These are phyloP conservation scores for Drosophila neonasuta DNA, from an alignment of 2,888 invertebrate species.

Conservation along the genomic window DNA sequence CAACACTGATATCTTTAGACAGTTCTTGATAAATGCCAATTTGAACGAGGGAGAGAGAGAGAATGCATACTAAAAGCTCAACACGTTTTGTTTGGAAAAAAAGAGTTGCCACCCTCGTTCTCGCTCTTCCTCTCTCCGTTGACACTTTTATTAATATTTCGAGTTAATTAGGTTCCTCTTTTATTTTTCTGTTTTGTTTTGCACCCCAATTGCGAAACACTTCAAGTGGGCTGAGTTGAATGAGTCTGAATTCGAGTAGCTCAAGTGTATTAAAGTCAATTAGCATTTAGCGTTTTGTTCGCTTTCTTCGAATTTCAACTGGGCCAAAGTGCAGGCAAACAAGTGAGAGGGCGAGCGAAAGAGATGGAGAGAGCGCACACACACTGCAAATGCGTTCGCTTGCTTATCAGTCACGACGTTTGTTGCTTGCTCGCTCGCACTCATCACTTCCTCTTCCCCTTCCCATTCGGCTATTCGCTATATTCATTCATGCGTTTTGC, in stretches of 20 bases:
- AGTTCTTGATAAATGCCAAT: slow-evolving; percentile 13
- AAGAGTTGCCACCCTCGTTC: slow-evolving; percentile 4
- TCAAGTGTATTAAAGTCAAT: slow-evolving; percentile 9
- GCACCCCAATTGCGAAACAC: slow-evolving; percentile 1
- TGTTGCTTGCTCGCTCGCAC: neutral
- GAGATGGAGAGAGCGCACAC: neutral
- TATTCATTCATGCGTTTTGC: slow-evolving; percentile 36
- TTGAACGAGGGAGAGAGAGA: neutral
- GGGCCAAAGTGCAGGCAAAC: slow-evolving; percentile 13
- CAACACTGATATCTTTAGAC: slow-evolving; percentile 8
- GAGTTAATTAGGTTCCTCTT: neutral
- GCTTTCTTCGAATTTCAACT: slow-evolving; percentile 15
- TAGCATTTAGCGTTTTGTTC: slow-evolving; percentile 1
- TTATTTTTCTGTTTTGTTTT: neutral
- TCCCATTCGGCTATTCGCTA: slow-evolving; percentile 6
- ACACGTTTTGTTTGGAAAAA: slow-evolving; percentile 16
- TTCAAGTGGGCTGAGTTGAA: neutral
- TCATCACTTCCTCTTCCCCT: slow-evolving; percentile 12
- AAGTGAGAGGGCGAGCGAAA: neutral
- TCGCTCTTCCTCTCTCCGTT: neutral
- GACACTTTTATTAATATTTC: neutral
- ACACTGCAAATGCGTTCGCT: neutral
- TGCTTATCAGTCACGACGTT: neutral
- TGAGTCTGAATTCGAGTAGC: neutral
- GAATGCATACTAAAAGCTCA: slow-evolving; percentile 8